phyloP scores from a whole-genome alignment of 2,888 invertebrate species.

The Leuctra nigra region DNA sequence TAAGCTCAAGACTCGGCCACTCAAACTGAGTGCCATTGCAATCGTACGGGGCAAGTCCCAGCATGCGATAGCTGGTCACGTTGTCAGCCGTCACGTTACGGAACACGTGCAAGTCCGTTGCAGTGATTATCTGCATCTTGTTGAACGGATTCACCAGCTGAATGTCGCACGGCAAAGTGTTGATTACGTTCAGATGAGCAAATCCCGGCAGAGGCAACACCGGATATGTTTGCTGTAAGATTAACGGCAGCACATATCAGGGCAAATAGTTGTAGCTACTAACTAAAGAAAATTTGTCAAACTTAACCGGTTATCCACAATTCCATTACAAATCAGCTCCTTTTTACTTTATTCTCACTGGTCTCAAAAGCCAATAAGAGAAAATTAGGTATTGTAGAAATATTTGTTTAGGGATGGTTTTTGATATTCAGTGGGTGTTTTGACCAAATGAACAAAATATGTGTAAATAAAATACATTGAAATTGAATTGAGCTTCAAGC shows the following conservation, averaged over 20 bases:
- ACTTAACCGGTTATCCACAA: not conserved
- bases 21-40: constrained; percentile 37
- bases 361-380: too few relatives aligned
- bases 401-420: too few relatives aligned
- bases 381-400: too few relatives aligned
- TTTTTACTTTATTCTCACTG: too few relatives aligned
- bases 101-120: constrained; percentile 36
- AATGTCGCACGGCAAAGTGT: constrained; percentile 54
- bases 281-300: not conserved
- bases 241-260: not conserved
- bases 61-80: constrained; percentile 35
- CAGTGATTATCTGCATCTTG: constrained; percentile 33
- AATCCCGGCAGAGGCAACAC: constrained; percentile 38
- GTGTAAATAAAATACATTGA: too few relatives aligned
- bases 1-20: constrained; percentile 33
- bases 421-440: too few relatives aligned
- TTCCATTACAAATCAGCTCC: too few relatives aligned
- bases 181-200: constrained; percentile 54
- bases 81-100: constrained; percentile 38
- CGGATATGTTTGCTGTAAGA: constrained; percentile 40
- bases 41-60: constrained; percentile 35
- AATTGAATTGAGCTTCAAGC: too few relatives aligned
- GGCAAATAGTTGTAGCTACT: not conserved
- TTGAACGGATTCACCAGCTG: constrained; percentile 38
- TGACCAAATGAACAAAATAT: too few relatives aligned